phyloP scores from a whole-genome alignment of 2,797 vertebrate genomes.

The Centroberyx gerrardi region DNA sequence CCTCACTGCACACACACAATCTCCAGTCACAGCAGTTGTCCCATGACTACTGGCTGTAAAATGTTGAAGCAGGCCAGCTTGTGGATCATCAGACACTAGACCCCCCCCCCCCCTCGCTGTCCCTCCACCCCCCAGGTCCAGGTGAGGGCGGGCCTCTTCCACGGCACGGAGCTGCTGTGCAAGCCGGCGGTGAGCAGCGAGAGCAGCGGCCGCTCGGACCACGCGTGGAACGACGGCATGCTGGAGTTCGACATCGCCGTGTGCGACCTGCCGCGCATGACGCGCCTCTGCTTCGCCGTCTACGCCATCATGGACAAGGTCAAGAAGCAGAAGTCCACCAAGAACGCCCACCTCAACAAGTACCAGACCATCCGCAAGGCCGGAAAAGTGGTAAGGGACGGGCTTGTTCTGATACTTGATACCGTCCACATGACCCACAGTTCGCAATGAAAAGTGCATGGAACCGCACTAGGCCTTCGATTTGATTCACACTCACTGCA shows the following conservation, averaged over 20 bases:
- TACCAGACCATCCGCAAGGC: constrained; percentile 94
- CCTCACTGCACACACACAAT: constrained; percentile 2
- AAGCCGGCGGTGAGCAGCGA: constrained; percentile 94
- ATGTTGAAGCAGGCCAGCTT: neutral
- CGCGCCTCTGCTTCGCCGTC: constrained; percentile 96
- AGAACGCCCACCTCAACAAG: constrained; percentile 91
- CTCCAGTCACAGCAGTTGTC: neutral
- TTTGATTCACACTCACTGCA: neutral
- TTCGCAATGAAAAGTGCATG: neutral
- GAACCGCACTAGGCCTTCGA: neutral
- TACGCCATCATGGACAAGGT: constrained; percentile 97
- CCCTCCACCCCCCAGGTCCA: constrained; percentile 87
- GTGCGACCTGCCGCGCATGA: constrained; percentile 96
- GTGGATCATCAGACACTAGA: neutral
- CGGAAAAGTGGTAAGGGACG: constrained; percentile 81
- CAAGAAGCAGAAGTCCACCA: constrained; percentile 96
- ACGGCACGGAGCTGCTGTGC: constrained; percentile 96
- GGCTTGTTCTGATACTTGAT: neutral
- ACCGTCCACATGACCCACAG: neutral
- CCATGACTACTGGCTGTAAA: no score
- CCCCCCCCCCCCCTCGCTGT: neutral
- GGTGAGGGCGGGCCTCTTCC: constrained; percentile 96
- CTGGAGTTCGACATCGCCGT: constrained; percentile 95
- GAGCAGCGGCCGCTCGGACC: constrained; percentile 92
- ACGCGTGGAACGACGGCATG: constrained; percentile 89